Percentiles rank a stretch among this genome's conserved stretches.
phyloP scores from a whole-genome alignment of 1,140 invertebrate genomes.

The Bombus pascuorum region DNA sequence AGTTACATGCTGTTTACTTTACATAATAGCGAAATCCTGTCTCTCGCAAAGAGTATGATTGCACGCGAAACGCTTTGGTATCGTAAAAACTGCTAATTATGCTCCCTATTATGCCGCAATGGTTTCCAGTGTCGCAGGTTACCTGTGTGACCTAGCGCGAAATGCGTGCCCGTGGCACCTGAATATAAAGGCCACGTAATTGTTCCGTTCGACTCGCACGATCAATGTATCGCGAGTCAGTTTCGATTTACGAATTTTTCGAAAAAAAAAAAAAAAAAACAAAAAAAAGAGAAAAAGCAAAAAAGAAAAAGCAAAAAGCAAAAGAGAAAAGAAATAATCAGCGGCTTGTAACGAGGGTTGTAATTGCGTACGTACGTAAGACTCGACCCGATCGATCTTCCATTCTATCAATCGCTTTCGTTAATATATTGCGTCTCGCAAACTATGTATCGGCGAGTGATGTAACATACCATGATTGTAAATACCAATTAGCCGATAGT shows the following conservation, averaged over 20 bases:
- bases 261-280: no score
- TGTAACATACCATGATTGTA: background rate
- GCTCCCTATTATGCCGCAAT: background rate
- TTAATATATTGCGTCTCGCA: conserved; percentile 7
- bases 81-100: background rate
- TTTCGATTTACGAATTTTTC: background rate
- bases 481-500: conserved; percentile 20
- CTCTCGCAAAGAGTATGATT: background rate
- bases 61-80: background rate
- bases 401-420: conserved; percentile 13
- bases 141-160: background rate
- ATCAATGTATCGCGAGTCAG: background rate
- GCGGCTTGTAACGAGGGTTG: no score
- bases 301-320: no score
- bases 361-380: background rate
- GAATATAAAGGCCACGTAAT: no score
- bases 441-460: background rate
- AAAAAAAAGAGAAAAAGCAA: no score
- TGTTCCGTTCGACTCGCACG: background rate
- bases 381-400: background rate
- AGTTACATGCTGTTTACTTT: background rate
- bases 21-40: background rate
- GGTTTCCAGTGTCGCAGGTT: background rate
- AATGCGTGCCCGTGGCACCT: background rate
- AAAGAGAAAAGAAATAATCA: no score